Base-by-base conservation (phyloP, 2,797 vertebrate species). In the Glossophaga mutica region DNA sequence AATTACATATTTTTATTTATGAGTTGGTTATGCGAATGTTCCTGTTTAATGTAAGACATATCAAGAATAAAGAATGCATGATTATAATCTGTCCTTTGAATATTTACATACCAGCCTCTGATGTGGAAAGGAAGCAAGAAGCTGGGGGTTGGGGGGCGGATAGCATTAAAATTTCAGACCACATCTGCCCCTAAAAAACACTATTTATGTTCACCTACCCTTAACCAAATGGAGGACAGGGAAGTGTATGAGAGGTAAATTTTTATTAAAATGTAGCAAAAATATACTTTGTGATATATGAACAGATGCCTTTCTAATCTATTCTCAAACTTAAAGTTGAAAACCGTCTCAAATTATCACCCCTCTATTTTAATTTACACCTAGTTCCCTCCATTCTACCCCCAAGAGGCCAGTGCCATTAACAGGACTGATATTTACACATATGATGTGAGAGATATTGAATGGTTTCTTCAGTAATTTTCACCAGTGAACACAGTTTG, bases 341-440 rank as follows among this genome's bases (percentile, higher is more conserved):
- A 81, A 91, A 81, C 18, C 16, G 32, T 65, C 70, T 93, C 84
- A 89, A 71, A 93, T 97, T 81, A 87, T 96, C 96, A 88, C 92
- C 55, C 39, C 37, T 92, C 67, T 42, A 46, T 85, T 94, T 94
- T 90, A 92, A 96, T 96, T 96, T 92, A 77, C 88, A 95, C 92
- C 91, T 95, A 34, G 6, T 70, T 87, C 67, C 78, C 82, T 50
- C 37, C 37, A 7, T 46, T 16, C 46, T 65, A 5, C 77, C 34
- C 92, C 87, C 86, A 67, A 87, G 12, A 50, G 21, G 71, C 67
- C 87, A 62, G 26, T 39, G 24, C 39, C 46, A 39, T 71, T 83
- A 94, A 77, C n/a, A 55, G 71, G 44, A 74, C n/a, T 87, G 67
- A 70, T 78, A 55, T 70, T 96, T 79, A 59, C 92, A 85, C 67